Evolutionary conservation across 2,797 vertebrate species (phyloP), one percentile per base, ranked within the genome.

Genomic region (Smutsia gigantea): DNA sequence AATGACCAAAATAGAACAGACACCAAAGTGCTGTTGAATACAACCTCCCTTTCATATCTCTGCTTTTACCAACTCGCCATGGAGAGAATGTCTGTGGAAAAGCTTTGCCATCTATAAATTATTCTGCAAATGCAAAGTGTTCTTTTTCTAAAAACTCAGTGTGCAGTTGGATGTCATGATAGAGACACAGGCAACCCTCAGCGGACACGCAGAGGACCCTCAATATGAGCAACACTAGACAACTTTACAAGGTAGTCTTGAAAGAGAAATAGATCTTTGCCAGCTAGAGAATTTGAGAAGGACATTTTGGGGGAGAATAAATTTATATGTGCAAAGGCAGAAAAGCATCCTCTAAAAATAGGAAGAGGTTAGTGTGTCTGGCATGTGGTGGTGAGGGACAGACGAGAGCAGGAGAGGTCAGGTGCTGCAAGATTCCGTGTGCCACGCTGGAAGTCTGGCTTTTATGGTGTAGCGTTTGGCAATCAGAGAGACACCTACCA

Each of bases 1-100:
- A 49, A 77, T 69, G 46, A 96, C 93, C 68, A 87, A 93, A 97
- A 87, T 92, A 96, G 96, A 92, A 96, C 68, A 23, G 39, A 59
- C 31, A 78, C 61, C 57, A 74, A 79, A 96, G 66, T 71, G 49
- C 17, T 42, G 10, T 31, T 66, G 66, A 94, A 66, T 83, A 84
- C 25, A 93, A 64, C 39, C 53, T 77, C 71, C 29, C 85, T 93
- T 63, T 88, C 23, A 31, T 68, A 83, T 68, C 66, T 93, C 37
- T 27, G 49, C n/a, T 19, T 94, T 89, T 68, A 89, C 74, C 82
- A 97, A 13, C 34, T 96, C 69, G 31, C 63, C 53, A 69, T 21
- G 55, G 72, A 90, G 53, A 90, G 46, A 94, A 90, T 37, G 59
- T 71, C 90, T 92, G 29, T 46, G 81, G 83, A 84, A 92, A 72